These are phyloP conservation scores for Morinoia aosen DNA, from an alignment of 2,888 invertebrate genomes.

Conservation along the genomic window DNA sequence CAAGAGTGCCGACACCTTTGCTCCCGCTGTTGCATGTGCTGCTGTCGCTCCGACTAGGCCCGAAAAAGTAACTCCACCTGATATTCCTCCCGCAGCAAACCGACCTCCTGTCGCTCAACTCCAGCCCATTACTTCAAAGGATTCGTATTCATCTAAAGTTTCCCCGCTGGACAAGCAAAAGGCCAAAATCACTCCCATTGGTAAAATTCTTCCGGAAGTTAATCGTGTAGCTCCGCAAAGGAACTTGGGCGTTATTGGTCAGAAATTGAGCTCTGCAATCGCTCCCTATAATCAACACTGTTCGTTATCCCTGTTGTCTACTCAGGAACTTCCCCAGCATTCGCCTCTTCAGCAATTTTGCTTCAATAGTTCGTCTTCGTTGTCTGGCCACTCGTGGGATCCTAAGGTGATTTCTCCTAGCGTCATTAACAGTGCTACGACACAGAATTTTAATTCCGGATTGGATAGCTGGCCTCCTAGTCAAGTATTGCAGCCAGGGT, in stretches of 20 bases:
- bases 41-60: neutral
- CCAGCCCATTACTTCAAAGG: conserved; percentile 11
- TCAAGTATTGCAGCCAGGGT: conserved; percentile 20
- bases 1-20: neutral
- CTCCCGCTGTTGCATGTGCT: neutral
- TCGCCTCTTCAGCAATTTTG: conserved; percentile 37
- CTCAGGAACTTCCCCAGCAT: conserved; percentile 35
- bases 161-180: conserved; percentile 53
- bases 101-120: conserved; percentile 20
- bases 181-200: conserved; percentile 64
- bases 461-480: conserved; percentile 29
- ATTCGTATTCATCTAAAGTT: conserved; percentile 54
- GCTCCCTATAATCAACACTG: conserved; percentile 10
- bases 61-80: neutral
- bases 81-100: neutral
- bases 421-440: neutral
- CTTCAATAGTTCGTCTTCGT: neutral
- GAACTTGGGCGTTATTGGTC: conserved; percentile 65
- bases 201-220: conserved; percentile 67
- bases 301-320: conserved; percentile 2
- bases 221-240: conserved; percentile 60
- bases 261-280: conserved; percentile 55
- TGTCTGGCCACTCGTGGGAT: conserved; percentile 38
- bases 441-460: conserved; percentile 23
- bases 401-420: conserved; percentile 26